These are phyloP conservation scores for Scrobipalpa atriplicella DNA, from an alignment of 2,888 invertebrate genomes.

Conservation along the genomic window DNA sequence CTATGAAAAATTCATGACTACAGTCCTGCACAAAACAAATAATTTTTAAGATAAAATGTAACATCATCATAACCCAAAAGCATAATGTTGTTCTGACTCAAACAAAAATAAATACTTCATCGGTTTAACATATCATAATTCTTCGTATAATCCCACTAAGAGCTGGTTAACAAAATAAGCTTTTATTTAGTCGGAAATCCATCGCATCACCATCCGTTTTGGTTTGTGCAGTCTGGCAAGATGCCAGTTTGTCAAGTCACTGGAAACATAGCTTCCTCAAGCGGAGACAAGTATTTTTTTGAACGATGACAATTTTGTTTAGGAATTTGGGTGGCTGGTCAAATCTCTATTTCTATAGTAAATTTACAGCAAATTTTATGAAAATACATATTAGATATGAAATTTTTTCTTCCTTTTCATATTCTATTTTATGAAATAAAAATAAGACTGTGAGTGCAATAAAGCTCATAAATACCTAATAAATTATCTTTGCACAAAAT, in stretches of 20 bases:
- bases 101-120: not conserved
- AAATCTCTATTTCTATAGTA: not conserved
- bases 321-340: not conserved
- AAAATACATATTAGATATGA: too few species aligned
- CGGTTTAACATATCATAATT: not conserved
- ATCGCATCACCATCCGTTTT: conserved; percentile 37
- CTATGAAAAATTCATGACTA: too few species aligned
- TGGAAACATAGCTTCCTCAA: conserved; percentile 31
- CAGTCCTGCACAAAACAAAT: too few species aligned
- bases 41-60: too few species aligned
- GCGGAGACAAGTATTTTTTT: not conserved
- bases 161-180: conserved; percentile 32
- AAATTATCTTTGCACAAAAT: too few species aligned
- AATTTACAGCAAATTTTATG: too few species aligned
- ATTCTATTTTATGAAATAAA: too few species aligned
- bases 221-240: conserved; percentile 40
- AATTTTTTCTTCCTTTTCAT: too few species aligned
- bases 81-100: not conserved
- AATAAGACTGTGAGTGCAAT: too few species aligned
- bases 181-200: conserved; percentile 23
- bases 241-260: conserved; percentile 39
- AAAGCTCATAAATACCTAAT: too few species aligned
- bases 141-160: conserved; percentile 15
- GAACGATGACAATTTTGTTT: not conserved
- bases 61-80: too few species aligned